Conservation (phyloP, 2,888 invertebrate species). For the Nomada hirtipes region DNA sequence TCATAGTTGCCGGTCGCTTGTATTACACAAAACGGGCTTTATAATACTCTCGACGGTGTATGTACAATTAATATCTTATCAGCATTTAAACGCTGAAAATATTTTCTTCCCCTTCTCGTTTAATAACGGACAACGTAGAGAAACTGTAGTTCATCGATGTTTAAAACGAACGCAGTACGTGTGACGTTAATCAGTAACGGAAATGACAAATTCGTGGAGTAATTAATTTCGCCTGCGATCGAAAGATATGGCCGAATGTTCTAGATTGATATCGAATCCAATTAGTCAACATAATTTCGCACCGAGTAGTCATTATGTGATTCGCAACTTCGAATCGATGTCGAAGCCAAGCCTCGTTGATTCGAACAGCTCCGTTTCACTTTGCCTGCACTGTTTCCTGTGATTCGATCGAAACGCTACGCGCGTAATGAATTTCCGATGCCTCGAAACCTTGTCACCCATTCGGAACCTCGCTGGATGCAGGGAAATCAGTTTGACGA, state of each 20-base stretch:
- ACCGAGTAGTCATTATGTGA: constrained; percentile 16
- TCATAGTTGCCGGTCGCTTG: background rate
- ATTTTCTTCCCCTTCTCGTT: too few species aligned
- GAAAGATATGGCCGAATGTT: background rate
- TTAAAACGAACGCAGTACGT: too few species aligned
- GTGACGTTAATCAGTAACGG: background rate
- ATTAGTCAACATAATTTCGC: constrained; percentile 42
- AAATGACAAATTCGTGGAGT: background rate
- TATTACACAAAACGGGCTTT: too few species aligned
- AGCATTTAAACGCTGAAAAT: too few species aligned
- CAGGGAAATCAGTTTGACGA: background rate
- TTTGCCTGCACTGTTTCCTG: constrained; percentile 10
- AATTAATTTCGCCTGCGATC: background rate
- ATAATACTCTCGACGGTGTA: too few species aligned
- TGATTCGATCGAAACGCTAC: constrained; percentile 2
- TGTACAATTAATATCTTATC: too few species aligned
- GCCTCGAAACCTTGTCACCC: constrained; percentile 15
- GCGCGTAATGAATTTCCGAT: constrained; percentile 17
- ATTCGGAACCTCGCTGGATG: constrained; percentile 14
- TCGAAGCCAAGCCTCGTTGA: constrained; percentile 7
- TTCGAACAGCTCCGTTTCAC: constrained; percentile 12
- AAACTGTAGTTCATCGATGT: too few species aligned
- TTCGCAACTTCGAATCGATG: constrained; percentile 36
- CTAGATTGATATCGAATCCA: constrained; percentile 33
- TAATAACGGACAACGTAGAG: too few species aligned